Base-by-base conservation (phyloP, 2,113 vertebrate species). In the Gila orcuttii region DNA sequence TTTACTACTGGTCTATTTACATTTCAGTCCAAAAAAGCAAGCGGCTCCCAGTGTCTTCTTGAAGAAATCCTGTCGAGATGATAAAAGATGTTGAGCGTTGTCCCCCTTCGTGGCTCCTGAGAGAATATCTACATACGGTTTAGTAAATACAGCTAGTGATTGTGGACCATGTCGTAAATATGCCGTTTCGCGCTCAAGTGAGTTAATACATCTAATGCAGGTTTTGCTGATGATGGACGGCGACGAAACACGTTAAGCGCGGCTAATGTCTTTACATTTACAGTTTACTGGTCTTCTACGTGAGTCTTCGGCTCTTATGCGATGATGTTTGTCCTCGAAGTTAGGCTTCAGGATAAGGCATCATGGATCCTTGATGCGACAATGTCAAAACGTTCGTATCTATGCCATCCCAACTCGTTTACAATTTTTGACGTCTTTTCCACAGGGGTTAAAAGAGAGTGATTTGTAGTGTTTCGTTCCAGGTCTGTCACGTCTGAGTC, bases 1-100 rank as follows among this genome's bases (percentile, higher is more conserved):
- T 55, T 91, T 94, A 96, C 96, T 98, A 98, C 94, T 95, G 87
- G 64, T 73, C 92, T 95, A 97, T 98, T 96, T 97, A 99, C 95
- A 95, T 96, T 77, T 77, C 95, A 93, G 95, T 97, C 94, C 97
- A 96, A 97, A 98, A 42, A 73, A 73, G 97, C 97, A 98, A 82
- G 80, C 62, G 45, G 39, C 36, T 45, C 36, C 19, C 28, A 42
- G 73, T 7, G 42, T 23, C 11, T 15, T 50, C 73, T 75, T 50
- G 23, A 28, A 69, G 68, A 71, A 71, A 23, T 71, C 68, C 68
- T 23, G 36, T 71, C 10, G 21, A 15, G 33, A 79, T 42, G 33
- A 42, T 71, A n/a, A 71, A 42, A 71, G 77, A 91, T 93, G 83
- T 94, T 94, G 93, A 92, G 17, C 31, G 1, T 76, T 4, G 74